Conservation (phyloP, 2,797 vertebrate genomes). For the Sebastes diaconus region DNA sequence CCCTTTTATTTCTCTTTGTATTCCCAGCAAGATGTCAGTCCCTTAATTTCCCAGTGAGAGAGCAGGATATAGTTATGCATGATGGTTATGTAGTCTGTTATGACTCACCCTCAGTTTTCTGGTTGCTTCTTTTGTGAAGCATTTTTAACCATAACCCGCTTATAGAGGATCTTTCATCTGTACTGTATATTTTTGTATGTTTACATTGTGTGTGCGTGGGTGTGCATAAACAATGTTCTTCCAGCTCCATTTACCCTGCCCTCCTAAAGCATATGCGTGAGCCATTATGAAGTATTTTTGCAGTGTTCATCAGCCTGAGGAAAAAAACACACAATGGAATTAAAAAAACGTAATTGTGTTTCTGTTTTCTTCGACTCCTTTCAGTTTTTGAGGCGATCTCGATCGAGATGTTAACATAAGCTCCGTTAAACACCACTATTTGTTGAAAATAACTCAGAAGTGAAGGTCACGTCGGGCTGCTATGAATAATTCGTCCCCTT, state of each 20-base stretch:
- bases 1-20: slow-evolving; percentile 23
- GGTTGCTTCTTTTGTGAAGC: neutral
- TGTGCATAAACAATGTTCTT: neutral
- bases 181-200: slow-evolving; percentile 10
- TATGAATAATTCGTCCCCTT: slow-evolving; percentile 27
- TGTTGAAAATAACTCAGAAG: slow-evolving; percentile 30
- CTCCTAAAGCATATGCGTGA: neutral
- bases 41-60: slow-evolving; percentile 31
- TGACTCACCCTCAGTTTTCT: slow-evolving; percentile 19
- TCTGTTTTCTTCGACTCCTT: neutral
- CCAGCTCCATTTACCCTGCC: neutral
- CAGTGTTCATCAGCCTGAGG: slow-evolving; percentile 16
- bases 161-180: neutral
- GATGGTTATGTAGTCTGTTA: neutral
- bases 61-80: neutral
- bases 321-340: slow-evolving; percentile 15
- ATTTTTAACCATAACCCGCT: neutral
- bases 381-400: slow-evolving; percentile 17
- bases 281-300: slow-evolving; percentile 14
- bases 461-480: slow-evolving; percentile 5
- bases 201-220: neutral
- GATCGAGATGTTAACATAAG: slow-evolving; percentile 30
- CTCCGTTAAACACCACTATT: slow-evolving; percentile 25
- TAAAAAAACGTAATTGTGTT: slow-evolving; percentile 16
- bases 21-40: slow-evolving; percentile 25